Base-by-base conservation (phyloP, 2,113 vertebrate genomes). In the Ellobius talpinus region DNA sequence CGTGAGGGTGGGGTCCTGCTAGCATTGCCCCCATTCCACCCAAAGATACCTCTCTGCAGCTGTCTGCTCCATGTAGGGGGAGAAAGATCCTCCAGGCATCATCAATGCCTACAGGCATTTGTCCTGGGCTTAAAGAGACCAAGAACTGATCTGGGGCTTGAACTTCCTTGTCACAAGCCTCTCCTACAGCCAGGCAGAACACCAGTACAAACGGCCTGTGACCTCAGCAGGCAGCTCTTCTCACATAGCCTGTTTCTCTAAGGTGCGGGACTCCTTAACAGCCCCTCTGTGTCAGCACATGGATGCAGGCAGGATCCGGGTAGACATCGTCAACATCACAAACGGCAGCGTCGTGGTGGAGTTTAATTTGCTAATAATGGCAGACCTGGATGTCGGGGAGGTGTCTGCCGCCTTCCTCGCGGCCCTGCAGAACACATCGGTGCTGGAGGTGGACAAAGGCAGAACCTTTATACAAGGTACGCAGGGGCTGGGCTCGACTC, bases 321-420 rank as follows among this genome's bases (percentile, higher is more conserved):
- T 99, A 45, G 84, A 98, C 87, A 91, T 99, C 94, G 98, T 2
- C 0, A 29, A 96, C 52, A 81, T 99, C 42, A 95, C 96, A 77
- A 97, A 78, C 0, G 99, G 99, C 87, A 99, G 99, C 4, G 94
- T 99, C 1, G 97, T 99, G 76, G 98, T 99, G 45, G 97, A 96
- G 66, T 99, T 99, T 73, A 79, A 21, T 68, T 33, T 99, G n/a
- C 96, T 99, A 94, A 86, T 99, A 63, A 84, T 81, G 3, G 92
- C 96, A 13, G 97, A 86, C 52, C 47, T 97, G 98, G 97, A 96
- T 31, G 97, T 98, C 91, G 50, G 1, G 19, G 97, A 95, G 0
- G 96, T 99, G 95, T 98, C 99, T 7, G 65, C 31, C 0, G 86
- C 72, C 1, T 96, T 99, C 90, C 96, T 97, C 5, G 1, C 81